Evolutionary conservation across 1,140 invertebrate genomes (phyloP).

Genomic region (Pseudomyrmex sp.): DNA sequence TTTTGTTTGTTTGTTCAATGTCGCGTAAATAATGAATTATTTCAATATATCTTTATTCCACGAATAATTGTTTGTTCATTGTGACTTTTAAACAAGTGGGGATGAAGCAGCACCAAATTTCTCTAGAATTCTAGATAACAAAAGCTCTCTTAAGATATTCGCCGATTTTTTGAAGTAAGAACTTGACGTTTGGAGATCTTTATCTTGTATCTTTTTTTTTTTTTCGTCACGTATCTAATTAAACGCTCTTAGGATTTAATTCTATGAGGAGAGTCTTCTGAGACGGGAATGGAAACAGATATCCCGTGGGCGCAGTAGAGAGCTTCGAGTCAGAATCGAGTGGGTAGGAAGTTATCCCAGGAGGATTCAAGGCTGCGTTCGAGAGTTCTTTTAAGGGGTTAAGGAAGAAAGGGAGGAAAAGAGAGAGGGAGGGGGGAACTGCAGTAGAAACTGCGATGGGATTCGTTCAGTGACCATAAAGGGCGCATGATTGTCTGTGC

Average conservation of each 20-base stretch:
- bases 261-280: conserved; percentile 29
- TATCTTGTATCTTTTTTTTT: not conserved
- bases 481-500: conserved; percentile 35
- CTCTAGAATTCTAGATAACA: not conserved
- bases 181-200: not conserved
- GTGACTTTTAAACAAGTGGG: too few relatives aligned
- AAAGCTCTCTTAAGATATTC: not conserved
- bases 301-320: conserved; percentile 41
- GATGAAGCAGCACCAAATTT: not conserved
- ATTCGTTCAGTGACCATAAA: conserved; percentile 49
- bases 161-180: not conserved
- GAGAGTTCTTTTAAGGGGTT: conserved; percentile 3
- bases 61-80: too few relatives aligned
- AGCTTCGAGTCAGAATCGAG: conserved; percentile 38
- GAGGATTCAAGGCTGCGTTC: conserved; percentile 44
- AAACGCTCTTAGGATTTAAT: conserved; percentile 56
- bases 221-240: conserved; percentile 37
- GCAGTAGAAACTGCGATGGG: conserved; percentile 15
- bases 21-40: too few relatives aligned
- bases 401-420: too few relatives aligned
- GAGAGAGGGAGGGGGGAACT: not conserved
- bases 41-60: too few relatives aligned
- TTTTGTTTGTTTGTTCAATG: too few relatives aligned
- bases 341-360: conserved; percentile 44
- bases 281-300: not conserved